Base-by-base conservation (phyloP, 2,888 invertebrate species). In the Hypomecis atomaria region DNA sequence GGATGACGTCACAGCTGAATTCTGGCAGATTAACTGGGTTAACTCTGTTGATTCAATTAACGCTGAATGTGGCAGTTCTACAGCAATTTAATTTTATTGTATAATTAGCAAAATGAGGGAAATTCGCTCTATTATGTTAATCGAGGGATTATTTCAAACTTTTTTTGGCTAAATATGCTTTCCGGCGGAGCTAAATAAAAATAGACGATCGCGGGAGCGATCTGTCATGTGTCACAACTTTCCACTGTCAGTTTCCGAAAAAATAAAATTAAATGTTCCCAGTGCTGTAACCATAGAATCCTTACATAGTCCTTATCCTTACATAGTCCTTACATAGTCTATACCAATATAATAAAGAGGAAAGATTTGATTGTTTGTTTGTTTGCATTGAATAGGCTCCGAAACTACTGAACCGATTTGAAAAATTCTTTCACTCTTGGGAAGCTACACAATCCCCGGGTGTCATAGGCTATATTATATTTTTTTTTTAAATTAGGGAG, bases 1-100 rank as follows among this genome's bases (percentile, higher is more conserved):
- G 60, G 70, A 64, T 73, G 66, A 70, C 60, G 59, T 71, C 64
- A 47, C 11, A 36, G 23, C 36, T 49, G 55, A 42, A 43, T 54
- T 63, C 54, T 50, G 59, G 37, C 44, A 64, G 59, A 59, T 63
- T 49, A 63, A 63, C 45, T 1, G 42, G 13, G 48, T 59, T 64
- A 49, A 64, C 49, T 43, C 48, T 50, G 59, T 59, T 57, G 53
- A 64, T 64, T 64, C 59, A 64, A 64, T 64, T 64, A 59, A 44
- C 23, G 44, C 37, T 33, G 38, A 49, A 64, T 50, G 49, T 47
- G 54, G 48, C 40, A 42, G 34, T 55, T 52, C 43, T 52, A 62
- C 43, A 62, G 52, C 33, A 13, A 36, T 49, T 49, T 55, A 49
- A 61, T 55, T 55, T 37, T 42, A 60, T 54, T 60, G 60, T 43